phyloP scores from a whole-genome alignment of 2,888 invertebrate species.

The Drosophila algonquin region DNA sequence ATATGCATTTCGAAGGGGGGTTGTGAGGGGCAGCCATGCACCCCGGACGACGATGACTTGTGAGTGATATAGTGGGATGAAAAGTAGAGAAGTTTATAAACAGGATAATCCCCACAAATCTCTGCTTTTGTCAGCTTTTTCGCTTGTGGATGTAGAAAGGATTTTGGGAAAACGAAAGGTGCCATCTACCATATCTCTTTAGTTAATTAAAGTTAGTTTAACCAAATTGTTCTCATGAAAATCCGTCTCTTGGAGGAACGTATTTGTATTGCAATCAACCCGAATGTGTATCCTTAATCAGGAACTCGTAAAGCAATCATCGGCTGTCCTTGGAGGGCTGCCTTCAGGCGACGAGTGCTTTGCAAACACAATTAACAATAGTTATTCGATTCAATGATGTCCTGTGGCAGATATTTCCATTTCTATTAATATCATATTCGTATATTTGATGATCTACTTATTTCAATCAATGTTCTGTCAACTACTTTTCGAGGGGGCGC shows the following conservation, averaged over 20 bases:
- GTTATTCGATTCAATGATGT: conserved; percentile 55
- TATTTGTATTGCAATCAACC: conserved; percentile 29
- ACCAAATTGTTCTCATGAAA: not conserved
- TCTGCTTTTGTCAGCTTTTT: not conserved
- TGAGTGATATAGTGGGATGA: not conserved
- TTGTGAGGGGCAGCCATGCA: not conserved
- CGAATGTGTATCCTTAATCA: conserved; percentile 22
- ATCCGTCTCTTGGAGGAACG: not conserved
- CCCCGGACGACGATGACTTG: not conserved
- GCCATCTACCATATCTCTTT: not conserved
- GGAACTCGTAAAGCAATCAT: not conserved
- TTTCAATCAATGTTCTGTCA: conserved; percentile 49
- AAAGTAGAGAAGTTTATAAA: not conserved
- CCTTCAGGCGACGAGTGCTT: conserved; percentile 58
- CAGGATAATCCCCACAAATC: not conserved
- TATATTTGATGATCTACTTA: conserved; percentile 52
- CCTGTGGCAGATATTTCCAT: conserved; percentile 36
- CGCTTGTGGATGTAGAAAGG: not conserved
- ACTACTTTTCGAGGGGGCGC: conserved; percentile 31
- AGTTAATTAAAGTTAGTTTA: not conserved
- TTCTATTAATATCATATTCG: conserved; percentile 60
- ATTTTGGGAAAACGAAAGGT: not conserved
- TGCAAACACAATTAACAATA: conserved; percentile 73
- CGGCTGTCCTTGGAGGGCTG: conserved; percentile 2
- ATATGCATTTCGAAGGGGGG: not conserved